Percentiles rank a stretch among this genome's conserved stretches.
phyloP scores from a whole-genome alignment of 2,797 vertebrate genomes.

The Varecia variegata region DNA sequence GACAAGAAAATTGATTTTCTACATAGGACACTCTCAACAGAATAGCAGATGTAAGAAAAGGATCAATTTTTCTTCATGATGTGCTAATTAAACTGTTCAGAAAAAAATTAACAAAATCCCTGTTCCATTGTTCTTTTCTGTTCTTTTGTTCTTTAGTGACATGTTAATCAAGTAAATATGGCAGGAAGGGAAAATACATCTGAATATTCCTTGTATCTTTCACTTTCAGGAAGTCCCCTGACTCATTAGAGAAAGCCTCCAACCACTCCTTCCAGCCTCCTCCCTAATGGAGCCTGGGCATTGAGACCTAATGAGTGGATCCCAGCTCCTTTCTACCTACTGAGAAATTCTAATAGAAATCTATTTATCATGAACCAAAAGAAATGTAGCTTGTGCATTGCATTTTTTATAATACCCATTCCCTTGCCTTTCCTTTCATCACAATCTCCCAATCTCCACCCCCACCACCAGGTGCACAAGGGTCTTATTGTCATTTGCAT shows the following conservation, averaged over 20 bases:
- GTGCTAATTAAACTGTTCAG: slow-evolving; percentile 59
- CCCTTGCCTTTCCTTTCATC: background rate
- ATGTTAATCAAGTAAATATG: slow-evolving; percentile 69
- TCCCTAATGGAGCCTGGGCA: background rate
- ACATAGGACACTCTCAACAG: slow-evolving; percentile 38
- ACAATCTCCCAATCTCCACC: background rate
- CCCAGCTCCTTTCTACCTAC: background rate
- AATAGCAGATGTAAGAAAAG: slow-evolving; percentile 40
- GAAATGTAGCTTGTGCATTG: background rate
- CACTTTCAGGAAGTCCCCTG: slow-evolving; percentile 38
- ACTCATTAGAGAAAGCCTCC: slow-evolving; percentile 55
- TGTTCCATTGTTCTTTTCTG: slow-evolving; percentile 40
- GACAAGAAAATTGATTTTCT: slow-evolving; percentile 64
- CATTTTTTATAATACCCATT: background rate
- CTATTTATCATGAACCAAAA: background rate
- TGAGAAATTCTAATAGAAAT: slow-evolving; percentile 12
- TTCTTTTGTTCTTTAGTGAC: slow-evolving; percentile 64
- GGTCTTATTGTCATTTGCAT: background rate
- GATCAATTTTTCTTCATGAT: slow-evolving; percentile 40
- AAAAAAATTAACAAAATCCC: slow-evolving; percentile 41
- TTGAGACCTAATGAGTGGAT: background rate
- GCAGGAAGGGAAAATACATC: slow-evolving; percentile 47
- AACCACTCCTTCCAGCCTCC: background rate
- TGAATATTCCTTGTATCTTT: slow-evolving; percentile 53
- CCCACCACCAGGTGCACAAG: background rate